Base-by-base conservation (phyloP, 2,888 invertebrate genomes). In the Lysandra bellargus region DNA sequence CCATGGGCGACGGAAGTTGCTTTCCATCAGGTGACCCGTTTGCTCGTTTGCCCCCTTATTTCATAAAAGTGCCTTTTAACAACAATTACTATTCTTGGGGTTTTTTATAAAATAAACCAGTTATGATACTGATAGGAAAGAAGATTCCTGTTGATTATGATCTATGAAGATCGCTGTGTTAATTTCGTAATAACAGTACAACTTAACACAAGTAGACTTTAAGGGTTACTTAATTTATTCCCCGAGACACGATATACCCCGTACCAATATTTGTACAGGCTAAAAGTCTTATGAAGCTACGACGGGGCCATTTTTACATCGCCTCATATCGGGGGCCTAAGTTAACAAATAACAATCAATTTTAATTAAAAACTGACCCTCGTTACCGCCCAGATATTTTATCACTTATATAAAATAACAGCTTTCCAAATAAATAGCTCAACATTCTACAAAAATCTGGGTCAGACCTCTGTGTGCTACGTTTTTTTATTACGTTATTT, bases 181-280 rank as follows among this genome's bases (percentile, higher is more conserved):
- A 1, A 44, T 44, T 44, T 44, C 44, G 44, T 44, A 44, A 44
- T 9, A 44, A 40, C 1, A 40, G 40, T 40, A 40, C 12, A 53
- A 17, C 57, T 57, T 57, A 3, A 17, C 17, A 17, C 57, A 1
- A 17, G 17, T 57, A 57, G 57, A 57, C 17, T 4, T 4, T 14
- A 53, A 14, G 0, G 23, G 49, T 33, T 64, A 72, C 80, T 79
- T 80, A 80, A 79, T 80, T 80, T 69, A 69, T 69, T 4, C 33
- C 12, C 69, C 1, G 30, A 33, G 33, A 69, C 5, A 69, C 12
- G 14, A 69, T 30, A 1, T 49, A 69, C 33, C 14, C 69, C 12
- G n/a, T 23, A 7, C 30, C 9, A 37, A 69, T 69, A 69, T 37
- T 69, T 69, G 33, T 69, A 33, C 9, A 37, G 69, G 69, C 33